Evolutionary conservation across 2,888 invertebrate species (phyloP).

Genomic region (Drosophila gaucha): DNA sequence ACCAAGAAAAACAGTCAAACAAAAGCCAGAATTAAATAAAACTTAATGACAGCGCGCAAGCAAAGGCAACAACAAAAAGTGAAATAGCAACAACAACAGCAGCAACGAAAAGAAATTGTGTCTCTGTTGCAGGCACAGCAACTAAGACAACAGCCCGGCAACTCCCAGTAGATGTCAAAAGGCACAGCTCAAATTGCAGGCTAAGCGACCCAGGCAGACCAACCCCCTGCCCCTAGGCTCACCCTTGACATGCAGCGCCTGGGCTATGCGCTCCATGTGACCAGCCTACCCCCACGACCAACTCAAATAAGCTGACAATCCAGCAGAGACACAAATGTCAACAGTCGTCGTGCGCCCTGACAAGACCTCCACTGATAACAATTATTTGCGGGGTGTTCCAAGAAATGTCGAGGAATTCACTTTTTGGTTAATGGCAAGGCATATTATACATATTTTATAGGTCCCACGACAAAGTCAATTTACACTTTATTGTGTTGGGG

Average conservation of each 20-base stretch:
- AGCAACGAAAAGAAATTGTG: constrained; percentile 9
- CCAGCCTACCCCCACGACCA: constrained; percentile 42
- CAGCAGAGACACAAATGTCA: constrained; percentile 63
- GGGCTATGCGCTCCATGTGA: constrained; percentile 34
- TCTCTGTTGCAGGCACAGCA: constrained; percentile 19
- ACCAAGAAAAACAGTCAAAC: constrained; percentile 58
- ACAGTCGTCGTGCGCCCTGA: constrained; percentile 44
- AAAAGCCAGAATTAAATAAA: constrained; percentile 81
- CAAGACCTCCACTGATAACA: constrained; percentile 38
- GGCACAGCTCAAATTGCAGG: constrained; percentile 59
- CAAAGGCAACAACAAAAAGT: constrained; percentile 23
- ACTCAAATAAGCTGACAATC: constrained; percentile 70
- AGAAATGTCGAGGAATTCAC: constrained; percentile 9
- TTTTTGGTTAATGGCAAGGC: neutral
- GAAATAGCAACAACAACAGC: neutral
- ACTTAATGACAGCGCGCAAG: constrained; percentile 74
- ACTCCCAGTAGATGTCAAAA: constrained; percentile 51
- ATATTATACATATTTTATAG: neutral
- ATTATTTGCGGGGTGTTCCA: constrained; percentile 28
- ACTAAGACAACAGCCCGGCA: constrained; percentile 27
- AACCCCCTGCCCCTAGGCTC: neutral
- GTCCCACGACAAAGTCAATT: neutral
- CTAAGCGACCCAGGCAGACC: constrained; percentile 28
- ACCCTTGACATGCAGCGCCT: constrained; percentile 39
- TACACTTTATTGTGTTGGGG: neutral